phyloP scores from a whole-genome alignment of 2,888 invertebrate genomes.

The Mythimna albipuncta region DNA sequence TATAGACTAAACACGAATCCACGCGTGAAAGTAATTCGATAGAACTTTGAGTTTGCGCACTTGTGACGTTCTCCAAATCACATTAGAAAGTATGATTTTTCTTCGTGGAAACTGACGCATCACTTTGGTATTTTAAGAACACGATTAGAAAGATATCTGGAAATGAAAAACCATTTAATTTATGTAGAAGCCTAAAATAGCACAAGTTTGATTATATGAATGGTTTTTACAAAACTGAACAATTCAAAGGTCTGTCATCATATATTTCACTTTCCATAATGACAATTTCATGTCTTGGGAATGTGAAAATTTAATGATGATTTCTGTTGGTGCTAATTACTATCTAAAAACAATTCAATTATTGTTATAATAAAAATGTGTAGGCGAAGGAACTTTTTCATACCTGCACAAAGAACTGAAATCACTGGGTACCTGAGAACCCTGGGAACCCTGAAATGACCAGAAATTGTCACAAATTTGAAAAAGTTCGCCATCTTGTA shows the following conservation, averaged over 20 bases:
- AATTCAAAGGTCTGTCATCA: not conserved
- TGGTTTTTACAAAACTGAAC: not conserved
- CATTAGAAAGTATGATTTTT: slow-evolving; percentile 32
- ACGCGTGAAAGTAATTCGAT: slow-evolving; percentile 51
- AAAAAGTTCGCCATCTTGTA: not conserved
- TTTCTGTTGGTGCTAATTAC: not conserved
- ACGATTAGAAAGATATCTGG: not conserved
- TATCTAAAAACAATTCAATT: not conserved
- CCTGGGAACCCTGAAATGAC: too few relatives aligned
- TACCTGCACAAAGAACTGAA: not conserved
- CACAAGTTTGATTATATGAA: not conserved
- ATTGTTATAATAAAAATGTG: not conserved
- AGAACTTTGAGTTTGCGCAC: slow-evolving; percentile 39
- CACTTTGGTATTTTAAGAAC: slow-evolving; percentile 9
- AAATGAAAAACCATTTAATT: not conserved
- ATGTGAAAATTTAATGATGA: not conserved
- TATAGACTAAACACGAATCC: slow-evolving; percentile 69
- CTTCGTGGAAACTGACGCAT: slow-evolving; percentile 55
- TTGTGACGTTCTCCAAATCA: slow-evolving; percentile 46
- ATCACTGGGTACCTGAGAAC: not conserved
- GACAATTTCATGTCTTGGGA: not conserved
- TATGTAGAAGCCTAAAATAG: not conserved
- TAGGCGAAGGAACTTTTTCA: not conserved
- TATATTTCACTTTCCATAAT: not conserved
- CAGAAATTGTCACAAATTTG: not conserved